Evolutionary conservation across 2,797 vertebrate genomes (phyloP).

Genomic region (Pangasius mekongensis): DNA sequence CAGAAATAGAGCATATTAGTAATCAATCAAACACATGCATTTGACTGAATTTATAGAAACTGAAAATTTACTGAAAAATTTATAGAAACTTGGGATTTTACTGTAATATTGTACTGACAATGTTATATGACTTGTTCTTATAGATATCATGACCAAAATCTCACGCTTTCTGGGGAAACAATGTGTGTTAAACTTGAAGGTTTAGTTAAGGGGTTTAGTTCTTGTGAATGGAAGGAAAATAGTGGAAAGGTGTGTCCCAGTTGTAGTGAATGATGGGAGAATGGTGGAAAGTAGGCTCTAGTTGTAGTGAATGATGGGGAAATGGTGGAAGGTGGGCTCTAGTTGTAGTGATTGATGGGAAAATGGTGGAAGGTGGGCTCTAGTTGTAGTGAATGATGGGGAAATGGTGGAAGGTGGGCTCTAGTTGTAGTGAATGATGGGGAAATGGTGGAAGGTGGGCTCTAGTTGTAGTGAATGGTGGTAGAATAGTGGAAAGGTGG

Average conservation of each 20-base stretch:
- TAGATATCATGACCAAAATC: neutral
- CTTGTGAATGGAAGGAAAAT: neutral
- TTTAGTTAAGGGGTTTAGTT: neutral
- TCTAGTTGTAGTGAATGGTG: neutral
- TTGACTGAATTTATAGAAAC: neutral
- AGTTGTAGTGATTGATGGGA: neutral
- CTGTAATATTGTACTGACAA: neutral
- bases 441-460: neutral
- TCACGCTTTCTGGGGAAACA: neutral
- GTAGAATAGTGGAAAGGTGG: neutral
- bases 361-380: neutral
- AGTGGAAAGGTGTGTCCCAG: neutral
- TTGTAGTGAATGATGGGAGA: neutral
- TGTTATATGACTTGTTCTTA: neutral
- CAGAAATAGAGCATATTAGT: slow-evolving; percentile 15
- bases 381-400: neutral
- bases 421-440: neutral
- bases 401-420: neutral
- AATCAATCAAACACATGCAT: neutral
- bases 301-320: neutral
- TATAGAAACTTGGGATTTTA: neutral
- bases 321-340: neutral
- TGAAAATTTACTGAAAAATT: neutral
- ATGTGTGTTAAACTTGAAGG: neutral
- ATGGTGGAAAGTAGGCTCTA: neutral